phyloP scores from a whole-genome alignment of 37 sponge, comb jelly and placozoan species.

The Eunapius fragilis region DNA sequence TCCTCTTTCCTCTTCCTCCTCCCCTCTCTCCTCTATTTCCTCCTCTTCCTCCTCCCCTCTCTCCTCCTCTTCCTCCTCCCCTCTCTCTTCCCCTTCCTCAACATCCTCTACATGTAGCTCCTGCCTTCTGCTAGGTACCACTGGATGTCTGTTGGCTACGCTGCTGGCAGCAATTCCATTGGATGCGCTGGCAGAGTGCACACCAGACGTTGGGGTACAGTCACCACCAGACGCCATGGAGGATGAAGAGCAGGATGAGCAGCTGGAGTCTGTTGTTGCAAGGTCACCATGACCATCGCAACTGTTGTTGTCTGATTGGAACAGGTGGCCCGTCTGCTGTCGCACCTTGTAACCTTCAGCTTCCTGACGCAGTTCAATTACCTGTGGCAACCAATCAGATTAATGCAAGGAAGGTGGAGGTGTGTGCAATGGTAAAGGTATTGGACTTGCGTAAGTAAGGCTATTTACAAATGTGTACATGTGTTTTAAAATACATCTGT shows the following conservation, averaged over 20 bases:
- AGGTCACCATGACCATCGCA: neutral
- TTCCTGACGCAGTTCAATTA: conserved; percentile 58
- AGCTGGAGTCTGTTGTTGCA: no score
- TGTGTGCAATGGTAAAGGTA: no score
- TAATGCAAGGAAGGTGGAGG: neutral
- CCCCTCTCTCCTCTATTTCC: neutral
- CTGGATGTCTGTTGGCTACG: no score
- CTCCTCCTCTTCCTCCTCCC: neutral
- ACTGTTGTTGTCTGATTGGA: neutral
- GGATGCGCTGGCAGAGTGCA: no score
- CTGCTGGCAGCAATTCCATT: no score
- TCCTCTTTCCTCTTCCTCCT: neutral
- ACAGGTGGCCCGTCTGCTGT: conserved; percentile 13
- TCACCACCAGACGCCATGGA: neutral
- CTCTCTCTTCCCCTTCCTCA: no score
- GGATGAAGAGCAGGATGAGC: conserved; percentile 6
- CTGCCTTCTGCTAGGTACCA: no score
- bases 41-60: neutral
- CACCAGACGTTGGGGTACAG: no score
- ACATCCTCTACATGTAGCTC: no score
- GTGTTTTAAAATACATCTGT: no score
- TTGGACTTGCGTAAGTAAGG: no score
- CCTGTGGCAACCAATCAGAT: conserved; percentile 3
- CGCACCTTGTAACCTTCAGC: conserved; percentile 50
- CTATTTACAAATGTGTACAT: no score